These are phyloP conservation scores for Clanis bilineata DNA, from an alignment of 2,888 invertebrate species.

Conservation along the genomic window DNA sequence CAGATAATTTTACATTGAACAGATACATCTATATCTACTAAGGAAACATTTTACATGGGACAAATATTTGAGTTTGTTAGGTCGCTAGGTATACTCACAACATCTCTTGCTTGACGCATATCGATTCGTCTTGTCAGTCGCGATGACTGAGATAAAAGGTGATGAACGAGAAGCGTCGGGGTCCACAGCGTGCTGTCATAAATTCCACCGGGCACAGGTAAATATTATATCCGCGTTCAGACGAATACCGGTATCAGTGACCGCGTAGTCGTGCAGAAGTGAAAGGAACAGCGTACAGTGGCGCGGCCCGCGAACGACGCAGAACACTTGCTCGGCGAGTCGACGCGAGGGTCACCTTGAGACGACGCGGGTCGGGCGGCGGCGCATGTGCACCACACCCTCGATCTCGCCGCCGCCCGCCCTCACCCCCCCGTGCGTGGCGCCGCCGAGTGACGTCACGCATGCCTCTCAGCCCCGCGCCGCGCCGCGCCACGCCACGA, in stretches of 20 bases:
- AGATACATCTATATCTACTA: too few relatives aligned
- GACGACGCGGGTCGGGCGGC: slow-evolving; percentile 47
- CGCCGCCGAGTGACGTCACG: slow-evolving; percentile 44
- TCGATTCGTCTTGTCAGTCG: slow-evolving; percentile 79
- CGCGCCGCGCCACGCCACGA: slow-evolving; percentile 26
- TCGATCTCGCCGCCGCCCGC: slow-evolving; percentile 50
- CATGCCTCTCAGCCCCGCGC: slow-evolving; percentile 34
- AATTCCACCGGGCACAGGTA: slow-evolving; percentile 61
- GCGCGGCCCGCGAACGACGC: slow-evolving; percentile 48
- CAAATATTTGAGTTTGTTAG: slow-evolving; percentile 54
- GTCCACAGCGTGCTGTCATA: slow-evolving; percentile 79
- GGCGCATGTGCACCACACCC: slow-evolving; percentile 81
- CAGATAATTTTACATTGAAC: too few relatives aligned
- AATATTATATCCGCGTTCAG: slow-evolving; percentile 60
- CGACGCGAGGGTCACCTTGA: slow-evolving; percentile 79
- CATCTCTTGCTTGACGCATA: slow-evolving; percentile 79
- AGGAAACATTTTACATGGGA: slow-evolving; percentile 37
- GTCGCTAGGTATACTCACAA: slow-evolving; percentile 59
- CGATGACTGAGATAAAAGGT: slow-evolving; percentile 73
- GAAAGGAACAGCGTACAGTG: slow-evolving; percentile 67
- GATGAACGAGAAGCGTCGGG: slow-evolving; percentile 77
- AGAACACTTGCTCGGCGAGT: slow-evolving; percentile 58
- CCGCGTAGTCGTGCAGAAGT: slow-evolving; percentile 51
- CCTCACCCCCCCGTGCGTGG: slow-evolving; percentile 38
- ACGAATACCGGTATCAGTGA: slow-evolving; percentile 62